Evolutionary conservation across 2,797 vertebrate genomes (phyloP).

Genomic region (Lithobates sylvaticus): DNA sequence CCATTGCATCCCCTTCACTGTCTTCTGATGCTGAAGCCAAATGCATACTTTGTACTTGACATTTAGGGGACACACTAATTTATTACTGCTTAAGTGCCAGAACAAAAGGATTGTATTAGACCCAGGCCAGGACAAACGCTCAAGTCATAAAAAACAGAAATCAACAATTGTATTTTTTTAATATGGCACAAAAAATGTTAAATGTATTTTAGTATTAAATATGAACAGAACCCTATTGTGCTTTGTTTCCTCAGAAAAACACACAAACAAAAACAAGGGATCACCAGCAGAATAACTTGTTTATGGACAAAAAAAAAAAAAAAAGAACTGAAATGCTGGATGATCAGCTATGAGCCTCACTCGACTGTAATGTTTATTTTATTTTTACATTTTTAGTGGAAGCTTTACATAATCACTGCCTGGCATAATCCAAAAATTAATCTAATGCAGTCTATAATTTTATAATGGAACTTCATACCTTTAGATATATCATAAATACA

Average conservation of each 20-base stretch:
- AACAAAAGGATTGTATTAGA: constrained; percentile 52
- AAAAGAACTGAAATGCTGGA: neutral
- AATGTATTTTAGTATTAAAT: neutral
- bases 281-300: neutral
- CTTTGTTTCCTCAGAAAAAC: neutral
- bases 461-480: too few species aligned
- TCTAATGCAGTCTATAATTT: too few species aligned
- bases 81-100: constrained; percentile 44
- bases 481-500: too few species aligned
- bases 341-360: too few species aligned
- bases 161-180: constrained; percentile 13
- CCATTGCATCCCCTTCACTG: constrained; percentile 44
- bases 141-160: constrained; percentile 31
- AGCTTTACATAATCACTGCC: too few species aligned
- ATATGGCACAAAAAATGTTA: constrained; percentile 3
- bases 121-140: constrained; percentile 46
- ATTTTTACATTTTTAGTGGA: too few species aligned
- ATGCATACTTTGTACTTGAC: constrained; percentile 52
- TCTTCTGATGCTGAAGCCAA: constrained; percentile 47
- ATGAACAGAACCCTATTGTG: neutral
- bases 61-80: constrained; percentile 54
- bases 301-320: neutral
- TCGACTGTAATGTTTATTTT: too few species aligned
- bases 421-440: too few species aligned
- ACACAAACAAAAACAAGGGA: neutral